Conservation (phyloP, 2,888 invertebrate genomes). For the Parnassius smintheus region DNA sequence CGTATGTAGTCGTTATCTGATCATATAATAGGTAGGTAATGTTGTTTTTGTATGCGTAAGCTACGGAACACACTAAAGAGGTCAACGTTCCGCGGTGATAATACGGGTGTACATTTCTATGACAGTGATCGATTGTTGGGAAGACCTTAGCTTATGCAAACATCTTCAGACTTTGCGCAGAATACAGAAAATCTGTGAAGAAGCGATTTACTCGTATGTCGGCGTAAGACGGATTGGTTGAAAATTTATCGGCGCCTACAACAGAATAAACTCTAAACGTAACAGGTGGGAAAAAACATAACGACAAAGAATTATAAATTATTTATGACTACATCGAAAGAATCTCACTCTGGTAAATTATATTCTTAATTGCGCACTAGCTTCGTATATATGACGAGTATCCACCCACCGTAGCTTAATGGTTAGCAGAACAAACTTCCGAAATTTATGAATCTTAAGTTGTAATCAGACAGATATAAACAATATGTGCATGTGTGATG, state of each 20-base stretch:
- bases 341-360: too few relatives aligned
- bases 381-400: too few relatives aligned
- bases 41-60: constrained; percentile 53
- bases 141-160: constrained; percentile 70
- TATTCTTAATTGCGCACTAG: too few relatives aligned
- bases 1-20: constrained; percentile 57
- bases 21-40: constrained; percentile 48
- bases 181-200: constrained; percentile 57
- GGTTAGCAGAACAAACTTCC: too few relatives aligned
- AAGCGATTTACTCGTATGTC: constrained; percentile 55
- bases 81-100: constrained; percentile 70
- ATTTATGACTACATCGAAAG: too few relatives aligned
- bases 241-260: constrained; percentile 26
- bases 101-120: constrained; percentile 54
- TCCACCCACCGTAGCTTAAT: too few relatives aligned
- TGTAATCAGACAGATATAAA: too few relatives aligned
- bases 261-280: constrained; percentile 38
- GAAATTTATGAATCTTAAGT: too few relatives aligned
- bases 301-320: too few relatives aligned
- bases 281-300: constrained; percentile 31
- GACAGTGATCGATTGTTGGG: constrained; percentile 76
- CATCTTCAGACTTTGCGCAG: constrained; percentile 51
- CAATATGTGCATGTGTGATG: too few relatives aligned
- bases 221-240: constrained; percentile 53
- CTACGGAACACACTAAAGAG: constrained; percentile 60